Base-by-base conservation (phyloP, 2,797 vertebrate species). In the Coregonus ussuriensis region DNA sequence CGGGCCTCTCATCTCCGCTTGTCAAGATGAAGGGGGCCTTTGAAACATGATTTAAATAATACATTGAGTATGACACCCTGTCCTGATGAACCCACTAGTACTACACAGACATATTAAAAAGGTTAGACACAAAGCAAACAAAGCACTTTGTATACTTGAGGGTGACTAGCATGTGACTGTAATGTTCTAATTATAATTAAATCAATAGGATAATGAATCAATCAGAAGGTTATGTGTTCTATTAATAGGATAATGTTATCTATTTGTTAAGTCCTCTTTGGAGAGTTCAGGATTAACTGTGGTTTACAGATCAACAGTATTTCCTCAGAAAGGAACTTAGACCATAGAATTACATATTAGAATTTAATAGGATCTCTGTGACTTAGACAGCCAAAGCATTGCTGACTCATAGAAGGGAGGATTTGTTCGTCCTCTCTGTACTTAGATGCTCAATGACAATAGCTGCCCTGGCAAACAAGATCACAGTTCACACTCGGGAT, bases 11-110 rank as follows among this genome's bases (percentile, higher is more conserved):
- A 85, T 84, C 77, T 71, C 74, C 66, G 71, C 81, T 79, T 77
- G 81, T 83, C 83, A 79, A 82, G 65, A 63, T 56, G 67, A 85
- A 84, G 56, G 41, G 68, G 59, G 79, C 59, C 82, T 85, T 87
- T 85, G 80, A 86, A 84, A 83, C 79, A 79, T 68, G 71, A 81
- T 84, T 81, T 86, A 76, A 91, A 90, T 88, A 86, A 89, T 86
- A 80, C 84, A 86, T 82, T 74, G 37, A 87, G 79, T 78, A 21
- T 7, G 47, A 75, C 63, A 71, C 72, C 82, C 72, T 83, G 74
- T 83, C 82, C 82, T 81, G 35, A 77, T 67, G 76, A 80, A 78
- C 76, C 77, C 76, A 76, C 41, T 79, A 59, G 67, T 14, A 21
- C 1, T 3, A 54, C 71, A 73, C 76, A 71, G 66, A 81, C 63